These are phyloP conservation scores for Prochilodus magdalenae DNA, from an alignment of 2,113 vertebrate species.

Conservation along the genomic window DNA sequence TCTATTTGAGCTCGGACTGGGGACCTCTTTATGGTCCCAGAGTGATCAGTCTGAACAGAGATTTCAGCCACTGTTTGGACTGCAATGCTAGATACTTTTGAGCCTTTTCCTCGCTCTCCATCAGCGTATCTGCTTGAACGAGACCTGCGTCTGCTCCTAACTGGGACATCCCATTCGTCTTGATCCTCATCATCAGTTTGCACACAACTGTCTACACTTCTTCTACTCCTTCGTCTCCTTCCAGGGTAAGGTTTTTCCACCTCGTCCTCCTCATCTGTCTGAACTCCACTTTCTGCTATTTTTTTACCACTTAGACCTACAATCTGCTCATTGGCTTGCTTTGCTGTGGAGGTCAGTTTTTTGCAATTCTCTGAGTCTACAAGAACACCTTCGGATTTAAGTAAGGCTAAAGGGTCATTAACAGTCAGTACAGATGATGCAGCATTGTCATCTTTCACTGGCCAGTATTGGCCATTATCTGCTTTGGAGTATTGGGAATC, in stretches of 20 bases:
- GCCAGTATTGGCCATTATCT: conserved; percentile 91
- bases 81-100: conserved; percentile 93
- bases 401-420: conserved; percentile 78
- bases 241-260: conserved; percentile 84
- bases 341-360: conserved; percentile 77
- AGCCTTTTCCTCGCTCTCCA: conserved; percentile 82
- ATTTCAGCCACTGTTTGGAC: conserved; percentile 98
- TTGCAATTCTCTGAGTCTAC: conserved; percentile 82
- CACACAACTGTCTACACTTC: conserved; percentile 89
- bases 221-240: conserved; percentile 86
- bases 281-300: conserved; percentile 91
- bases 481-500: conserved; percentile 86
- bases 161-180: conserved; percentile 93
- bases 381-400: conserved; percentile 82
- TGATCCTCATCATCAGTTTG: conserved; percentile 98
- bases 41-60: conserved; percentile 96
- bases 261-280: conserved; percentile 97
- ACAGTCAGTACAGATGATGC: conserved; percentile 76
- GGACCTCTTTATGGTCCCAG: conserved; percentile 88
- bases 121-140: conserved; percentile 86
- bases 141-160: conserved; percentile 84
- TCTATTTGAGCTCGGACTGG: conserved; percentile 87
- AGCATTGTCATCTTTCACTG: conserved; percentile 83
- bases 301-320: conserved; percentile 80
- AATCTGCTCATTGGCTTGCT: conserved; percentile 82